These are phyloP conservation scores for Drosophila melanogaster DNA, from an alignment of 1,140 invertebrate species.

Conservation along the genomic window DNA sequence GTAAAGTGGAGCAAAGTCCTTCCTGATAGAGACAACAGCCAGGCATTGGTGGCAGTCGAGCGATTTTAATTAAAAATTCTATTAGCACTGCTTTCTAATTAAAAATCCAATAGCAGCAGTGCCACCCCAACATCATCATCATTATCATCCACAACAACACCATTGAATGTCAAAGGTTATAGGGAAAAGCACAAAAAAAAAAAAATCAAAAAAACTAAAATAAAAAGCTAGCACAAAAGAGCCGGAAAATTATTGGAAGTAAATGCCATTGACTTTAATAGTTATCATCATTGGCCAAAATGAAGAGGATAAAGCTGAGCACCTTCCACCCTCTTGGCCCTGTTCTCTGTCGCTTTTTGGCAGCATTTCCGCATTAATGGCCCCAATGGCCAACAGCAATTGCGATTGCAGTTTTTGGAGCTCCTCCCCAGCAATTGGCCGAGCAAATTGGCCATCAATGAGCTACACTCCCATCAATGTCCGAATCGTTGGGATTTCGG, in stretches of 20 bases:
- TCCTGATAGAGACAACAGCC: constrained; percentile 47
- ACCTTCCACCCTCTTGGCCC: constrained; percentile 1
- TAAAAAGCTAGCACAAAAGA: constrained; percentile 22
- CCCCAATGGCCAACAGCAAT: constrained; percentile 51
- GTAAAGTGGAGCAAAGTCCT: constrained; percentile 31
- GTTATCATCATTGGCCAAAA: constrained; percentile 43
- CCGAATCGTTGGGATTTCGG: constrained; percentile 30
- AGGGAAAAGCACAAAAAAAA: constrained; percentile 7
- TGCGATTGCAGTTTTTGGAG: constrained; percentile 33
- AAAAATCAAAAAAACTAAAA: neutral
- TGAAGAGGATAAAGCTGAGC: constrained; percentile 31
- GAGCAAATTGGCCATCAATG: constrained; percentile 71
- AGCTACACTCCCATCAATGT: constrained; percentile 47
- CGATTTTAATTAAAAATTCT: constrained; percentile 82
- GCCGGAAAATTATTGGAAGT: constrained; percentile 52
- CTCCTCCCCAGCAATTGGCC: constrained; percentile 68
- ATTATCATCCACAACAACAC: constrained; percentile 21
- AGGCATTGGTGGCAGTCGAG: constrained; percentile 45
- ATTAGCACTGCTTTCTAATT: constrained; percentile 78
- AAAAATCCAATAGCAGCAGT: constrained; percentile 58
- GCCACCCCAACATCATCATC: constrained; percentile 16
- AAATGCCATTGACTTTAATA: constrained; percentile 63
- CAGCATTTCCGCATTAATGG: constrained; percentile 60
- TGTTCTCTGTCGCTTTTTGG: constrained; percentile 27
- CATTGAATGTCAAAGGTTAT: constrained; percentile 44